Evolutionary conservation across 2,113 vertebrate species (phyloP).

Genomic region (Marmota monax): DNA sequence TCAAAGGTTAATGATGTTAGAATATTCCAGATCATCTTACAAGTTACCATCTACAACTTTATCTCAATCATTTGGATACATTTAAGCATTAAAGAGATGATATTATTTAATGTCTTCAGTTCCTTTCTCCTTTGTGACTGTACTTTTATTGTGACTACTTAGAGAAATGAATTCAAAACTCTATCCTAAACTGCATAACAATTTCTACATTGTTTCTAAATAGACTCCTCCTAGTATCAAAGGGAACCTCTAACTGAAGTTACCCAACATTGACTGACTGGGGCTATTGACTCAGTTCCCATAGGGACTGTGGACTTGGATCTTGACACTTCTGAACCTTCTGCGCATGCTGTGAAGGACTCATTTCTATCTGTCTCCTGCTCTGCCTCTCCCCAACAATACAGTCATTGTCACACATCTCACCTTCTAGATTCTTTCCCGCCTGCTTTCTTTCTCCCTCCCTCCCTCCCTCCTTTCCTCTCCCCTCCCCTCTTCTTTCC

Average conservation of each 20-base stretch:
- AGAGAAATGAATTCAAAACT: neutral
- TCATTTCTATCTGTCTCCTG: neutral
- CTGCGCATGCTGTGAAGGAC: neutral
- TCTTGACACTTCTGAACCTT: neutral
- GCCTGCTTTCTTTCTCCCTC: neutral
- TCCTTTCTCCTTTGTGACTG: neutral
- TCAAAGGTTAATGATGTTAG: constrained; percentile 64
- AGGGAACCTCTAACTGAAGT: neutral
- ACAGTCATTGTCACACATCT: too few relatives aligned
- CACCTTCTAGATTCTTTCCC: neutral
- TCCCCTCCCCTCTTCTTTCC: too few relatives aligned
- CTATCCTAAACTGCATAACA: neutral
- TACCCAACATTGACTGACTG: neutral
- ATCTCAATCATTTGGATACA: constrained; percentile 38
- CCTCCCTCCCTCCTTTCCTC: too few relatives aligned
- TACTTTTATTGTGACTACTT: neutral
- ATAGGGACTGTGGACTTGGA: neutral
- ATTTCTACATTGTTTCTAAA: constrained; percentile 1
- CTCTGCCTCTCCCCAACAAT: neutral
- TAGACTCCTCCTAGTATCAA: neutral
- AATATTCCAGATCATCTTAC: constrained; percentile 47
- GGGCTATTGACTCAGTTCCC: neutral
- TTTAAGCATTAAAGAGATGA: neutral
- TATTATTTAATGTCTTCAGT: neutral
- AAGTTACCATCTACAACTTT: neutral